Evolutionary conservation across 2,797 vertebrate genomes (phyloP).

Genomic region (Rousettus madagascariensis): DNA sequence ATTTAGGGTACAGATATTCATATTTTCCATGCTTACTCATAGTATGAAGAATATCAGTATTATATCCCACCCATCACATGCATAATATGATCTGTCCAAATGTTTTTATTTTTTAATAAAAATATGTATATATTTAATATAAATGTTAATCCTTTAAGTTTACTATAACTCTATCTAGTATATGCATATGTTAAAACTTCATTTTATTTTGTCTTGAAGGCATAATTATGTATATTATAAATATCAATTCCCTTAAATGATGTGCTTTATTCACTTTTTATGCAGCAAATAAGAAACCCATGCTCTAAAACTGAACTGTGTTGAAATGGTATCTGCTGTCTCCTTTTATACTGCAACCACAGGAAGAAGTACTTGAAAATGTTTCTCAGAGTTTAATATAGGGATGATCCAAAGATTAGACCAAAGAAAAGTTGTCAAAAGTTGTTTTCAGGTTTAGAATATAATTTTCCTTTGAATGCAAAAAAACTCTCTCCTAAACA

Average conservation of each 20-base stretch:
- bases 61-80: not conserved
- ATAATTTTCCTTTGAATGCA: conserved; percentile 60
- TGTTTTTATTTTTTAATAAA: conserved; percentile 50
- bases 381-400: conserved; percentile 19
- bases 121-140: not conserved
- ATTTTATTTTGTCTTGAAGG: conserved; percentile 76
- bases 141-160: conserved; percentile 31
- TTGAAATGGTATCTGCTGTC: not conserved
- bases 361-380: conserved; percentile 41
- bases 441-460: conserved; percentile 73
- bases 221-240: conserved; percentile 80
- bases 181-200: conserved; percentile 76
- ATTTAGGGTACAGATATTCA: not conserved
- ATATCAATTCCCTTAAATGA: conserved; percentile 49
- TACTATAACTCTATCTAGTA: conserved; percentile 75
- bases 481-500: conserved; percentile 73
- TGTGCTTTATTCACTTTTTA: not conserved
- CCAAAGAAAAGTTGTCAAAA: conserved; percentile 73
- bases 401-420: conserved; percentile 60
- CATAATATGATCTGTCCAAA: not conserved
- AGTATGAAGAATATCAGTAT: not conserved
- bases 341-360: conserved; percentile 2
- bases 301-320: conserved; percentile 20
- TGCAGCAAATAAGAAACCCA: not conserved
- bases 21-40: not conserved